Evolutionary conservation across 2,797 vertebrate genomes (phyloP).

Genomic region (Xenops minutus): DNA sequence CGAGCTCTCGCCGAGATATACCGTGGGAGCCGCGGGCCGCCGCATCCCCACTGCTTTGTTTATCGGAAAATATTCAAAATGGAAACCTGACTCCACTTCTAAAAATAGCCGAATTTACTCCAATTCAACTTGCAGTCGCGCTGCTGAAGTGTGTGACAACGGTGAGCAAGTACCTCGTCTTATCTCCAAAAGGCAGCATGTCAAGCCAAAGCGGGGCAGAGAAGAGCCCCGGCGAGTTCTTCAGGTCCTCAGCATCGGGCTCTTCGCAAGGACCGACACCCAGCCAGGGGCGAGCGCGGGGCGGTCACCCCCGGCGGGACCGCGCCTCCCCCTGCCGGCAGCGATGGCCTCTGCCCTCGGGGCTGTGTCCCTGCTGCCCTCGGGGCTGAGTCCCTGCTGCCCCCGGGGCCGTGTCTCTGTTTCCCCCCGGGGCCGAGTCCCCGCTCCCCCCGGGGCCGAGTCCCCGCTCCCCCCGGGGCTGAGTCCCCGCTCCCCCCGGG

Average conservation of each 20-base stretch:
- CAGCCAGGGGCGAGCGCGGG: background rate
- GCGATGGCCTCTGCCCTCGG: background rate
- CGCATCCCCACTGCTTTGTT: slow-evolving; percentile 50
- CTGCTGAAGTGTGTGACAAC: background rate
- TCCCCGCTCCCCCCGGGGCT: too few relatives aligned
- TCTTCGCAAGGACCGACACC: background rate
- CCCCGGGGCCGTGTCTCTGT: background rate
- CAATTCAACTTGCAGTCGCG: background rate
- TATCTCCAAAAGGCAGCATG: slow-evolving; percentile 79
- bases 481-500: background rate
- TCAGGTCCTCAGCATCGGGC: background rate
- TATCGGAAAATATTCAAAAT: slow-evolving; percentile 41
- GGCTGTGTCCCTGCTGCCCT: background rate
- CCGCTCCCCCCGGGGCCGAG: too few relatives aligned
- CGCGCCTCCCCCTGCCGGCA: background rate
- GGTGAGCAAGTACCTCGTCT: slow-evolving; percentile 70
- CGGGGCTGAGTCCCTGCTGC: background rate
- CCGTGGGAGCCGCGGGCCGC: background rate
- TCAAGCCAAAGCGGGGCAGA: background rate
- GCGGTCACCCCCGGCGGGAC: background rate
- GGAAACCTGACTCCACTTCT: slow-evolving; percentile 61
- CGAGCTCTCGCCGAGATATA: background rate
- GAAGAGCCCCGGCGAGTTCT: background rate
- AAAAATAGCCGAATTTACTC: slow-evolving; percentile 48
- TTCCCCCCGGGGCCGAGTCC: background rate